Evolutionary conservation across 2,113 vertebrate genomes (phyloP).

Genomic region (Naja naja): DNA sequence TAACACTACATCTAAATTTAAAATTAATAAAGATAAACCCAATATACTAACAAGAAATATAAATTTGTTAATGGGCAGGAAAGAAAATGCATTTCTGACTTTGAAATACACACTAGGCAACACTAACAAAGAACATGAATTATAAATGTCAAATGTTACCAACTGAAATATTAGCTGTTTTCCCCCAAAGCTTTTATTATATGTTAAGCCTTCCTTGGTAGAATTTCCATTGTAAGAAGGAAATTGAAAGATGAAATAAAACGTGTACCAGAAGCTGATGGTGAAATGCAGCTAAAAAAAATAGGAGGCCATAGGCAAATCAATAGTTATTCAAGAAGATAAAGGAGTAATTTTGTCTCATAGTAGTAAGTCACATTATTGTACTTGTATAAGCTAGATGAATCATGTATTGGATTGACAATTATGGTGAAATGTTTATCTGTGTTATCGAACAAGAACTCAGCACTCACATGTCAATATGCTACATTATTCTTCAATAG

Average conservation of each 20-base stretch:
- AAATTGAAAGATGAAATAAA: neutral
- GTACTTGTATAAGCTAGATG: neutral
- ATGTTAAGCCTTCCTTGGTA: neutral
- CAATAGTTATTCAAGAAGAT: slow-evolving; percentile 1
- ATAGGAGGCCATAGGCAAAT: neutral
- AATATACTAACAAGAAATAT: neutral
- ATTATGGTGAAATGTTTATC: neutral
- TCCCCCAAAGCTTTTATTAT: neutral
- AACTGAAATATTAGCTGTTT: neutral
- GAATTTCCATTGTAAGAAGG: neutral
- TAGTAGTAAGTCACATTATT: neutral
- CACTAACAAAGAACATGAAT: neutral
- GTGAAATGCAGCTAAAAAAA: neutral
- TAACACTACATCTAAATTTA: neutral
- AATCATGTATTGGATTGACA: neutral
- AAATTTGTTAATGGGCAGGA: neutral
- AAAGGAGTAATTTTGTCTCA: neutral
- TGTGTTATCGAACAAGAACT: neutral
- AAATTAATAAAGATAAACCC: neutral
- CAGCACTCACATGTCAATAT: neutral
- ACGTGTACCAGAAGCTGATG: neutral
- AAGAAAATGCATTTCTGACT: neutral
- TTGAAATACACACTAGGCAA: neutral
- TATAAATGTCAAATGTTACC: neutral
- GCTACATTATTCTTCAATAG: neutral